phyloP scores from a whole-genome alignment of 1,140 invertebrate genomes.

The Drosophila saltans region DNA sequence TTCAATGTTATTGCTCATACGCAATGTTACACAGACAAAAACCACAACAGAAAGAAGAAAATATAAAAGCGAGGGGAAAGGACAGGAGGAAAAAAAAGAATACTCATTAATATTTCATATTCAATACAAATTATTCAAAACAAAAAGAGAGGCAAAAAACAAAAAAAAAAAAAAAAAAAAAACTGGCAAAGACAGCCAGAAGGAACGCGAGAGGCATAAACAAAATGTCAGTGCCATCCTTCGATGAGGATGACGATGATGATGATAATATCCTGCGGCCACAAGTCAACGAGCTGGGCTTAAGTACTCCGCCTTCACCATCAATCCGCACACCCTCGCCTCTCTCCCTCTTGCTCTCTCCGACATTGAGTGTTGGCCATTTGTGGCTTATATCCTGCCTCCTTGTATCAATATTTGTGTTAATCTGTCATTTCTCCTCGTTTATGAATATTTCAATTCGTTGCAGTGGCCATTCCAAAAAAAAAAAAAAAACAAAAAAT shows the following conservation, averaged over 20 bases:
- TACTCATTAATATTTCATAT: constrained; percentile 80
- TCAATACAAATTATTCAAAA: constrained; percentile 77
- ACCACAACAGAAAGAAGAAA: constrained; percentile 25
- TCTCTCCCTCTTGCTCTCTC: background rate
- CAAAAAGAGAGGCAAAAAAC: constrained; percentile 50
- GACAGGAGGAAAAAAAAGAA: background rate
- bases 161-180: background rate
- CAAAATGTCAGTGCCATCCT: constrained; percentile 51
- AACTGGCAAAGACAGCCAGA: constrained; percentile 20
- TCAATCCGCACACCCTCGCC: background rate
- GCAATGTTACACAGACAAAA: constrained; percentile 38
- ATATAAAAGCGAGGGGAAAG: background rate
- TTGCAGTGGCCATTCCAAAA: constrained; percentile 32
- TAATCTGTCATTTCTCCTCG: constrained; percentile 80
- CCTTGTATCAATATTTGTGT: constrained; percentile 78
- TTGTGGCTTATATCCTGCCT: constrained; percentile 27
- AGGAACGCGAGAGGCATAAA: constrained; percentile 63
- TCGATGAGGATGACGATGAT: constrained; percentile 8
- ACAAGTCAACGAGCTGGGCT: constrained; percentile 48
- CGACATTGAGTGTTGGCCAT: constrained; percentile 7
- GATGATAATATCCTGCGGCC: constrained; percentile 43
- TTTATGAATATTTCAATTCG: constrained; percentile 78
- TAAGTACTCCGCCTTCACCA: constrained; percentile 31
- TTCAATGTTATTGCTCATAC: constrained; percentile 74
- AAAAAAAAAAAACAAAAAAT: background rate